phyloP scores from a whole-genome alignment of 2,113 vertebrate species.

The Sarotherodon lohbergeri region DNA sequence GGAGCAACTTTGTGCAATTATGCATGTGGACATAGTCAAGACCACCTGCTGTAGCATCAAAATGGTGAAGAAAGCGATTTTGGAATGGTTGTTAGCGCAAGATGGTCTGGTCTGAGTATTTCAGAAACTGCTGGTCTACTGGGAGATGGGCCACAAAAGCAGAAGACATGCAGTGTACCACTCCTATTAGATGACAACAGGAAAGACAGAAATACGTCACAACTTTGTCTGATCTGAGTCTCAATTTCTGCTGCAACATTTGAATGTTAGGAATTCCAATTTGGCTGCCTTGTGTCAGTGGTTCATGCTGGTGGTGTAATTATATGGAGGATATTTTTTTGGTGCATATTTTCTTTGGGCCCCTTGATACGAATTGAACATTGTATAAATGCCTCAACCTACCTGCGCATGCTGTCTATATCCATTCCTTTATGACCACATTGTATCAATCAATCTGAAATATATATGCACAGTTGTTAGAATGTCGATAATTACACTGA shows the following conservation, averaged over 20 bases:
- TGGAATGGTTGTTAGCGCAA: not conserved
- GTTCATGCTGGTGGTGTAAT: not conserved
- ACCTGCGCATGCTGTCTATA: not conserved
- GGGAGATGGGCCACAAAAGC: not conserved
- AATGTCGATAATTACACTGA: not conserved
- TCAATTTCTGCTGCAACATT: not conserved
- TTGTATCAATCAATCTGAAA: not conserved
- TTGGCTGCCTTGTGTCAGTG: not conserved
- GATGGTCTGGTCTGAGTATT: not conserved
- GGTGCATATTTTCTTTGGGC: not conserved
- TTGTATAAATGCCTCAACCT: not conserved
- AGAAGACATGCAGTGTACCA: not conserved
- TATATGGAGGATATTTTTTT: not conserved
- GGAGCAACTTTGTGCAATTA: not conserved
- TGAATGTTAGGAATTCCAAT: not conserved
- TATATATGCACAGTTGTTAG: not conserved
- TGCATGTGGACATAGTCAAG: not conserved
- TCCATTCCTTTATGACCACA: not conserved
- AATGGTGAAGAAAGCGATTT: not conserved
- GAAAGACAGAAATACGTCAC: not conserved
- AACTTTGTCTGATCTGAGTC: not conserved
- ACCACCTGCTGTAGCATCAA: not conserved
- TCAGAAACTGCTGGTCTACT: not conserved
- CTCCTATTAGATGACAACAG: not conserved
- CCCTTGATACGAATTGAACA: not conserved